These are phyloP conservation scores for Hypotaenidia okinawae DNA, from an alignment of 2,797 vertebrate species.

Conservation along the genomic window DNA sequence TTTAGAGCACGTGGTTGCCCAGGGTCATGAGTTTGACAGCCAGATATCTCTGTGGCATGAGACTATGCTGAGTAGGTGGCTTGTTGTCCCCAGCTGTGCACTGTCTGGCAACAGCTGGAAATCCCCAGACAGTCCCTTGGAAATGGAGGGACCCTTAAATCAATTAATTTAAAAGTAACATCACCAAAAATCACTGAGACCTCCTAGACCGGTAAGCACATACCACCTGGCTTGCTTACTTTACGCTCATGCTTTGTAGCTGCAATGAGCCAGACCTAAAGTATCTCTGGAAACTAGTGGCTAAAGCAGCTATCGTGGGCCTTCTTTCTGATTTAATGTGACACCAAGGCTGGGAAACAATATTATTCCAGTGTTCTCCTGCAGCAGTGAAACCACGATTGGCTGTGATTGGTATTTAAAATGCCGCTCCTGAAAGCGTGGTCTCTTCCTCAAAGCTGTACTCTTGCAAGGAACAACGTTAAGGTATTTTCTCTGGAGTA, in stretches of 20 bases:
- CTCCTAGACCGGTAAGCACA: neutral
- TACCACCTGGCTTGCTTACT: neutral
- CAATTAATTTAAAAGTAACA: neutral
- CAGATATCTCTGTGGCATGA: neutral
- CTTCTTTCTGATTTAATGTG: constrained; percentile 11
- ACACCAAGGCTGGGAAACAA: neutral
- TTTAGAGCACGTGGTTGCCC: neutral
- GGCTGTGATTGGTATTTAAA: neutral
- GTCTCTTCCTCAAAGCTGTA: neutral
- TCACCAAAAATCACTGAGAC: neutral
- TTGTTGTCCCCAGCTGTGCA: neutral
- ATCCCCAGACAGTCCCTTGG: neutral
- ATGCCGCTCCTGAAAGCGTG: neutral
- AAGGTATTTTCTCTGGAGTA: constrained; percentile 8
- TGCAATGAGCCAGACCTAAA: neutral
- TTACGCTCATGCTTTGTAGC: neutral
- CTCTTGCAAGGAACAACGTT: neutral
- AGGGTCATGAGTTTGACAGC: neutral
- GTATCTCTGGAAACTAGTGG: neutral
- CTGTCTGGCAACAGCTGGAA: neutral
- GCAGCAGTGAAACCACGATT: neutral
- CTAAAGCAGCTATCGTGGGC: neutral
- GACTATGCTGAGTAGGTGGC: neutral
- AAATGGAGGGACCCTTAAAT: neutral
- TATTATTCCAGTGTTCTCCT: neutral